Conservation (phyloP, 2,888 invertebrate species). For the Autographa pulchrina region DNA sequence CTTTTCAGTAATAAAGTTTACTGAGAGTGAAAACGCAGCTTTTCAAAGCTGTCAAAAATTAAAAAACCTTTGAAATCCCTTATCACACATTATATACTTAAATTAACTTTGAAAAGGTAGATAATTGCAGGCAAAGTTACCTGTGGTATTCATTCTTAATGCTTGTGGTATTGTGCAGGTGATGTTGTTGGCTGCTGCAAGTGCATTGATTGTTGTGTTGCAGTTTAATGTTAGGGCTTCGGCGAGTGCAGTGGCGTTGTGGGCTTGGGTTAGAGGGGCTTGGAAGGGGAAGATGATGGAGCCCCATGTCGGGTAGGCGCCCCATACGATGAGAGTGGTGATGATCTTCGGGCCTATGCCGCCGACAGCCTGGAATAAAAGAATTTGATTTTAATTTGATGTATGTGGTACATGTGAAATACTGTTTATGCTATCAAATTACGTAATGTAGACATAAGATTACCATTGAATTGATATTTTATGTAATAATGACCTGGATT, state of each 20-base stretch:
- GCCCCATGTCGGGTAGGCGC: slow-evolving; percentile 94
- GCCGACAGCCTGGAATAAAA: slow-evolving; percentile 89
- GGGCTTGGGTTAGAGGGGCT: slow-evolving; percentile 37
- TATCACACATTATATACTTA: slow-evolving; percentile 2
- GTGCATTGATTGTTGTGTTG: slow-evolving; percentile 38
- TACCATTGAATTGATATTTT: too few species aligned
- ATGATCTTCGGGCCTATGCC: slow-evolving; percentile 94
- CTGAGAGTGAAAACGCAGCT: background rate
- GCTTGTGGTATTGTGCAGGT: slow-evolving; percentile 67
- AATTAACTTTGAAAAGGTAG: slow-evolving; percentile 63
- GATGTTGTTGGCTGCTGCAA: slow-evolving; percentile 58
- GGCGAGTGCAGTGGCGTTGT: slow-evolving; percentile 25
- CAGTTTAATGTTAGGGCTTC: slow-evolving; percentile 62
- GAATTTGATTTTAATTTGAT: background rate
- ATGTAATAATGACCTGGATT: too few species aligned
- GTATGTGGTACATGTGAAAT: too few species aligned
- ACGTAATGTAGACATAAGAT: too few species aligned
- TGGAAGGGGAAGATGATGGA: slow-evolving; percentile 88
- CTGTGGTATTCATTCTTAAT: slow-evolving; percentile 54
- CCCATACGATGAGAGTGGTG: slow-evolving; percentile 92
- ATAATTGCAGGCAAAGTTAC: slow-evolving; percentile 71
- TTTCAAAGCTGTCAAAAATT: background rate
- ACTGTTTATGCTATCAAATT: too few species aligned
- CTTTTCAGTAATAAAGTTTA: background rate
- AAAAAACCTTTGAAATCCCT: slow-evolving; percentile 9